Conservation (phyloP, 37 sponge, comb jelly and placozoan species). For the Halisarca cf. caerulea region DNA sequence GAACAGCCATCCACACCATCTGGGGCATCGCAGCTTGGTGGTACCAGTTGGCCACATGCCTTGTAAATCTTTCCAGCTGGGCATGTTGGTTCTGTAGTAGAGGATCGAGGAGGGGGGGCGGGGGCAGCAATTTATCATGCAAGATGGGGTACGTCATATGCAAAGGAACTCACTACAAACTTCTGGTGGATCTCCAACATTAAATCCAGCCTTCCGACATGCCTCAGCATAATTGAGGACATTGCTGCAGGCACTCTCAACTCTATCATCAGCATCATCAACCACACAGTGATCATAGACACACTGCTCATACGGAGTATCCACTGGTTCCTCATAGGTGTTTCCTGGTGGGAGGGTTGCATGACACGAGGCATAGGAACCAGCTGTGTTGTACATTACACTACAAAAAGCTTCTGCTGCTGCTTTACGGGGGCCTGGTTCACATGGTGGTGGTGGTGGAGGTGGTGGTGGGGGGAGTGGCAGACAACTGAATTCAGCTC, state of each 20-base stretch:
- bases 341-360: neutral
- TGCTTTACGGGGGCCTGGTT: neutral
- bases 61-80: neutral
- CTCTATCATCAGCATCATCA: too few species aligned
- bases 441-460: neutral
- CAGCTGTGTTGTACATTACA: neutral
- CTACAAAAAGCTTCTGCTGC: conserved; percentile 3
- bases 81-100: neutral
- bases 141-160: too few species aligned
- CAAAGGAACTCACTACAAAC: neutral
- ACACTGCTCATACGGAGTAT: neutral
- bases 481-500: neutral
- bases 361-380: neutral
- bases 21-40: neutral
- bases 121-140: too few species aligned
- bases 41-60: neutral
- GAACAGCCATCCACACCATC: neutral
- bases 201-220: neutral
- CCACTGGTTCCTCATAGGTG: neutral
- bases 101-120: too few species aligned
- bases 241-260: neutral
- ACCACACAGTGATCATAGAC: neutral
- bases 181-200: neutral
- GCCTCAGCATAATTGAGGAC: neutral
- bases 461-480: neutral